A percentile compares a stretch with the other conserved stretches of the same genome.
These are phyloP conservation scores for Anoplophora glabripennis DNA, from an alignment of 1,140 invertebrate species.

Conservation along the genomic window DNA sequence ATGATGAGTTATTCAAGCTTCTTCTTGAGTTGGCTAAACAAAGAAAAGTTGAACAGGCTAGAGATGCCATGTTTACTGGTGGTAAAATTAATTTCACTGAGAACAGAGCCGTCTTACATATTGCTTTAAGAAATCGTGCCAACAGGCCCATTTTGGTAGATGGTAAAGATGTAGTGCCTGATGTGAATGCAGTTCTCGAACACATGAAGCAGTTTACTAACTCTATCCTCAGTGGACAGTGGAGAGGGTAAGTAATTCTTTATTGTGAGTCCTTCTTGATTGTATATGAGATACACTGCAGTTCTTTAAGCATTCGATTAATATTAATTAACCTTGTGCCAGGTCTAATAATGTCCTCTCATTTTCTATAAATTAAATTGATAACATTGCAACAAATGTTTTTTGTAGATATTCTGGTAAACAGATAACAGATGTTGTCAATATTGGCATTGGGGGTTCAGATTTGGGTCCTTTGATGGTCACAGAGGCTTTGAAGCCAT, in stretches of 20 bases:
- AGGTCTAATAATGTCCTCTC: too few species aligned
- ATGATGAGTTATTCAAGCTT: conserved; percentile 69
- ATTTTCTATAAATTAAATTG: too few species aligned
- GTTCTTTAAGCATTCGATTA: too few species aligned
- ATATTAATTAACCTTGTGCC: too few species aligned
- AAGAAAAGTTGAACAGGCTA: conserved; percentile 78
- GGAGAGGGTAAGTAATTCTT: conserved; percentile 54
- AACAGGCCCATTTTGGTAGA: conserved; percentile 79
- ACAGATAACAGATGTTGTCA: conserved; percentile 95
- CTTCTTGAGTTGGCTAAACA: conserved; percentile 81
- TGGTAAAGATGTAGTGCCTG: conserved; percentile 91
- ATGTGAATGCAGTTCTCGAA: conserved; percentile 84
- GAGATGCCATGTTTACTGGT: conserved; percentile 92
- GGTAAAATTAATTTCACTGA: conserved; percentile 98
- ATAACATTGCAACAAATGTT: not conserved
- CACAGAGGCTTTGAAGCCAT: conserved; percentile 94
- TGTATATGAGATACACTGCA: too few species aligned
- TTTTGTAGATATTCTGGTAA: conserved; percentile 82
- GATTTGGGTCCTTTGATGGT: conserved; percentile 99
- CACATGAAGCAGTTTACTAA: conserved; percentile 95
- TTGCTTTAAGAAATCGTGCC: conserved; percentile 85
- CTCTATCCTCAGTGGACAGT: conserved; percentile 64
- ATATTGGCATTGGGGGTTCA: conserved; percentile 99
- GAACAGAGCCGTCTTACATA: conserved; percentile 86
- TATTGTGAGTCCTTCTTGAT: not conserved